Conservation (phyloP, 2,888 invertebrate species). For the Macrosiphum euphorbiae region DNA sequence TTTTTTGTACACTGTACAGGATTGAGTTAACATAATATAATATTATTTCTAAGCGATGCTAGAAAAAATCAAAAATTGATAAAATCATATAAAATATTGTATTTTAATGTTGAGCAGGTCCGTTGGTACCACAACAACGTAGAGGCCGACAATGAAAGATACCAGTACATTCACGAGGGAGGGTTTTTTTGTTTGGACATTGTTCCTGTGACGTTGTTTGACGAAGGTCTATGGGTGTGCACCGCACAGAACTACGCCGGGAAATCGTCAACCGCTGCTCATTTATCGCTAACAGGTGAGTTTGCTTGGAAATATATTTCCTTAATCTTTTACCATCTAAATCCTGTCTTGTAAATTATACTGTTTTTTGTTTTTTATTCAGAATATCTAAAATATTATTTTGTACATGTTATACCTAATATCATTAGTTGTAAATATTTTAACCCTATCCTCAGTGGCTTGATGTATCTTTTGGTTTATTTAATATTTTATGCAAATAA, state of each 20-base stretch:
- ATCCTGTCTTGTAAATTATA: not conserved
- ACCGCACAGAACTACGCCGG: constrained; percentile 84
- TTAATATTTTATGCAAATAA: not conserved
- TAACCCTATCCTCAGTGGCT: not conserved
- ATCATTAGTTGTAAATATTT: not conserved
- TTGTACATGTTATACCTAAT: not conserved
- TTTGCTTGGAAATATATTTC: not conserved
- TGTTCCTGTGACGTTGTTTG: constrained; percentile 84
- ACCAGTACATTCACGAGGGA: constrained; percentile 85
- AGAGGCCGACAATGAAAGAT: constrained; percentile 81
- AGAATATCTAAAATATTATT: not conserved
- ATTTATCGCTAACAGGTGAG: constrained; percentile 73
- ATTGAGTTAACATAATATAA: not conserved
- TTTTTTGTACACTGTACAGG: not conserved
- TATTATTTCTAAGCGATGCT: too few species aligned
- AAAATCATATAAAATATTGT: not conserved
- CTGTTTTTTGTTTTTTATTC: not conserved
- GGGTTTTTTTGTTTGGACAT: constrained; percentile 88
- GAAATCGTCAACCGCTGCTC: constrained; percentile 71
- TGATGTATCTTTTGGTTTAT: not conserved
- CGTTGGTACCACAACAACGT: constrained; percentile 90
- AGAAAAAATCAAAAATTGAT: too few species aligned
- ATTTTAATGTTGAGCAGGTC: constrained; percentile 74
- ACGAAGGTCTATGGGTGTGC: constrained; percentile 88
- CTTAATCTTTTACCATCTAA: not conserved